Evolutionary conservation across 2,797 vertebrate genomes (phyloP), one percentile per base, ranked within the genome.

Genomic region (Pempheris klunzingeri): DNA sequence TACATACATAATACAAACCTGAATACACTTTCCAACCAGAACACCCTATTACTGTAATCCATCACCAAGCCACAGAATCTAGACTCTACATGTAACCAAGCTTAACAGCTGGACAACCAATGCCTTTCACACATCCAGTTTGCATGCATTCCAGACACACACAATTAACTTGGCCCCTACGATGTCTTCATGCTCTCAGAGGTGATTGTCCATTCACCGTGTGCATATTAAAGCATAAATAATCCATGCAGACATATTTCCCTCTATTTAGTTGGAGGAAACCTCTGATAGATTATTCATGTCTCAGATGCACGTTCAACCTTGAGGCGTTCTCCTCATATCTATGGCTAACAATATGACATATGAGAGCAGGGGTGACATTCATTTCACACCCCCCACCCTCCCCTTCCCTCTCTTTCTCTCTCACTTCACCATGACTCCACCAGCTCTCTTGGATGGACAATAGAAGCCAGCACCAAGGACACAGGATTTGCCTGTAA

Each of bases 251-350:
- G 90, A 92, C 92, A 92, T 82, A 89, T 91, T 93, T 90, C 85
- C 83, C 67, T 89, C 84, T 91, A 84, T 93, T 90, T 92, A 91
- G 90, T 91, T 69, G 86, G 74, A 90, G 88, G 88, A 88, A 93
- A 93, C 88, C 90, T 83, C 83, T 88, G 90, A 93, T 94, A 90
- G 93, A 94, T 95, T 95, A 95, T 95, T 95, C 91, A 95, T 94
- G 93, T 92, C 86, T 90, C 81, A 85, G 87, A 72, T 85, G 86
- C 92, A 85, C 67, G 88, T 92, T 85, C 89, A 91, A 96, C 95
- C 95, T 96, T 95, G 93, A 95, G 93, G 90, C 87, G 81, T 91
- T 95, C 94, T 93, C 80, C 53, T 78, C 93, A 88, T 89, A 91
- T 86, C 81, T 91, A 87, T 91, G 90, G 90, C 90, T 88, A 92